Evolutionary conservation across 2,888 invertebrate species (phyloP).

Genomic region (Mylabris sibirica): DNA sequence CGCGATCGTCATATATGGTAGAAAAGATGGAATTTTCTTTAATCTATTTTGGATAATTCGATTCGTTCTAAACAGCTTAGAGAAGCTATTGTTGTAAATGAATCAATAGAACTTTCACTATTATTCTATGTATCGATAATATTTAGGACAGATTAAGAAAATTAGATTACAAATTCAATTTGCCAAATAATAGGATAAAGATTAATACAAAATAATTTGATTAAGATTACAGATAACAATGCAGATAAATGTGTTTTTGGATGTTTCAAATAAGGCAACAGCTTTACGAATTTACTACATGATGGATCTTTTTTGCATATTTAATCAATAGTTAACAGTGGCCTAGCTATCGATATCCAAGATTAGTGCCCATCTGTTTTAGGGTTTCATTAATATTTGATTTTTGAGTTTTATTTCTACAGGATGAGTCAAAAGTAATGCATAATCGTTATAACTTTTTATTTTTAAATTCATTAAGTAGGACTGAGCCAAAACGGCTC

Average conservation of each 20-base stretch:
- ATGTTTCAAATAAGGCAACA: not conserved
- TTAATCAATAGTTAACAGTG: too few species aligned
- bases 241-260: not conserved
- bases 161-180: slow-evolving; percentile 6
- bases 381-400: too few species aligned
- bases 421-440: too few species aligned
- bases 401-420: too few species aligned
- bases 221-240: not conserved
- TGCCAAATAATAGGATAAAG: slow-evolving; percentile 1
- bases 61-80: not conserved
- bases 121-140: not conserved
- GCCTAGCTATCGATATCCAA: too few species aligned
- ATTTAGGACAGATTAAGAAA: not conserved
- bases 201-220: not conserved
- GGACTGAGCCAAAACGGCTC: too few species aligned
- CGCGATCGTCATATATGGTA: not conserved
- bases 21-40: not conserved
- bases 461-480: too few species aligned
- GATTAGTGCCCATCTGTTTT: too few species aligned
- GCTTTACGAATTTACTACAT: not conserved
- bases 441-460: too few species aligned
- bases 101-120: not conserved
- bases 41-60: not conserved
- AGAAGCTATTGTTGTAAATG: not conserved
- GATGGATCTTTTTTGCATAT: too few species aligned